Evolutionary conservation across 2,113 vertebrate genomes (phyloP), one percentile per base, ranked within the genome.

Genomic region (Rhabdornis inornatus): DNA sequence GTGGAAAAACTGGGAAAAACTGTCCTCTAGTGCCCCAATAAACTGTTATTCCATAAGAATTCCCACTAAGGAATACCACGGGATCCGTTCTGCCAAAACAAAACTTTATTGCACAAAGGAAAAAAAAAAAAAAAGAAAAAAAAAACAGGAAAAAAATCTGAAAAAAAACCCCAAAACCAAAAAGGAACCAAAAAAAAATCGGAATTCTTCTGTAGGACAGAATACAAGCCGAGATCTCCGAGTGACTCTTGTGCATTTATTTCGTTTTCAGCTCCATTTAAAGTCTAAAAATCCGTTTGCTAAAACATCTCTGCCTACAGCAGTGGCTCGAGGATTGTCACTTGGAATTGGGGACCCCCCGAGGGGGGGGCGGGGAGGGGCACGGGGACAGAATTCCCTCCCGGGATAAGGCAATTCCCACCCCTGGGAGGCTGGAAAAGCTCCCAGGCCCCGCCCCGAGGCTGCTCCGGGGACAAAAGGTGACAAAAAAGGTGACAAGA

Each of bases 21-120:
- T 33, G n/a, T n/a, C n/a, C 70, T 45, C 39, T 0, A 1, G 11
- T 1, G 24, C 17, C 53, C 19, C 2, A 3, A 23, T 33, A 57
- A 4, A 0, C 8, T 1, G 8, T 24, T 0, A 25, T 83, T 82
- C 80, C 89, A 19, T 1, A 1, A 20, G 10, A 23, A 52, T 47
- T 85, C 66, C 75, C 68, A n/a, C 79, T 15, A 59, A 87, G 84
- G 75, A 95, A 57, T 4, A 77, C 25, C 91, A 79, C 91, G 93
- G 96, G 88, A 93, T 82, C 44, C 69, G 89, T 97, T 97, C 98
- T 98, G 98, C 97, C 97, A 98, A 98, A 98, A 98, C 98, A 98
- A 98, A 98, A 98, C 95, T 98, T 40, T 40, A 40, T 40, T 40
- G 39, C 39, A 40, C 39, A 39, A 39, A 39, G 39, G 39, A 10